Evolutionary conservation across 2,797 vertebrate genomes (phyloP).

Genomic region (Brotogeris chrysoptera): DNA sequence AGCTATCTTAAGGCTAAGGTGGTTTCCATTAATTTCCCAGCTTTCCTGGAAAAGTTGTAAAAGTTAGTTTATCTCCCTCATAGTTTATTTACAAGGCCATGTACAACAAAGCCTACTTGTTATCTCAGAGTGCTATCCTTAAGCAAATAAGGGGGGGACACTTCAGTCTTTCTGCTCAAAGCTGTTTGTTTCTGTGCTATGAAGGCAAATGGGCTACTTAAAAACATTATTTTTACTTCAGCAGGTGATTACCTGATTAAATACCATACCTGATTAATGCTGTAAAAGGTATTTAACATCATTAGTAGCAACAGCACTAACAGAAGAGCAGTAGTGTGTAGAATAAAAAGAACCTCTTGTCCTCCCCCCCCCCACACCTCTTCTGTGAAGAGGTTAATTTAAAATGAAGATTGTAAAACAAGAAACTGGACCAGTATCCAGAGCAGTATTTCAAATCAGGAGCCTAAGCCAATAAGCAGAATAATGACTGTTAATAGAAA

Average conservation of each 20-base stretch:
- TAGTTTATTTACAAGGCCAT: slow-evolving; percentile 11
- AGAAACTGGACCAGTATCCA: not conserved
- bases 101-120: not conserved
- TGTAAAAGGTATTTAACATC: not conserved
- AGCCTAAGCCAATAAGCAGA: not conserved
- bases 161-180: not conserved
- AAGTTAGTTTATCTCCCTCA: slow-evolving; percentile 9
- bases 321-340: not conserved
- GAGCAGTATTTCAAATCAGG: not conserved
- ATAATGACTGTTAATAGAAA: not conserved
- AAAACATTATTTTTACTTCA: not conserved
- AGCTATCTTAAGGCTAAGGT: slow-evolving; percentile 1
- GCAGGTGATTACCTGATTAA: not conserved
- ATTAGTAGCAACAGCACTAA: not conserved
- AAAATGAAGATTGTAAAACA: not conserved
- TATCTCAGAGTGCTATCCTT: not conserved
- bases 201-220: not conserved
- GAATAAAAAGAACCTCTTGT: not conserved
- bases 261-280: not conserved
- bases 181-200: not conserved
- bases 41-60: slow-evolving; percentile 45
- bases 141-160: not conserved
- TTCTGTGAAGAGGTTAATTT: not conserved
- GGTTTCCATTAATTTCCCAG: slow-evolving; percentile 37
- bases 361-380: not conserved